Conservation (phyloP, 2,888 invertebrate genomes). For the Mythimna ferrago region DNA sequence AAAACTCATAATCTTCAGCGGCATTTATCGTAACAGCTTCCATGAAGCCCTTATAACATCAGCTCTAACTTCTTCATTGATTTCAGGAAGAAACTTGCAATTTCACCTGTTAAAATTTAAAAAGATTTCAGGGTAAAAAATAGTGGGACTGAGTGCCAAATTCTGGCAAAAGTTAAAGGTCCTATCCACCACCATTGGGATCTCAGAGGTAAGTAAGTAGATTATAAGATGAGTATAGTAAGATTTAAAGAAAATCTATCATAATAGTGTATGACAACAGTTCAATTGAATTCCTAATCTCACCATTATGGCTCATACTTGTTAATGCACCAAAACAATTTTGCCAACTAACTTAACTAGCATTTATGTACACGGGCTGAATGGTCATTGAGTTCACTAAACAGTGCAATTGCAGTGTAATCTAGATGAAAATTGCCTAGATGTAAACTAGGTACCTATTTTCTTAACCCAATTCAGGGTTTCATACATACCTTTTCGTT, state of each 20-base stretch:
- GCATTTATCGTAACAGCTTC: background rate
- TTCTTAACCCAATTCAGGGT: background rate
- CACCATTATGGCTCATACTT: no score
- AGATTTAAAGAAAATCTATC: background rate
- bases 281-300: background rate
- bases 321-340: background rate
- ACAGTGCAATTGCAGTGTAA: background rate
- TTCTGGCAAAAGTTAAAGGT: background rate
- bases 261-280: background rate
- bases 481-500: slow-evolving; percentile 42
- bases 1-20: background rate
- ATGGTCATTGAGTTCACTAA: background rate
- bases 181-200: background rate
- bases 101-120: slow-evolving; percentile 7
- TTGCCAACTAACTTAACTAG: no score
- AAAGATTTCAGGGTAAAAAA: background rate
- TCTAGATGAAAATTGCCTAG: background rate
- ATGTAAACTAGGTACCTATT: background rate
- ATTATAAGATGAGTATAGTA: no score
- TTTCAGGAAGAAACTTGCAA: background rate
- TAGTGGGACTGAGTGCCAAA: background rate
- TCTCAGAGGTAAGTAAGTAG: no score
- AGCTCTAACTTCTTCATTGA: slow-evolving; percentile 1
- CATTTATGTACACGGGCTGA: no score
- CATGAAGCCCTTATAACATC: background rate